Conservation (phyloP, 2,113 vertebrate species). For the Ia io region DNA sequence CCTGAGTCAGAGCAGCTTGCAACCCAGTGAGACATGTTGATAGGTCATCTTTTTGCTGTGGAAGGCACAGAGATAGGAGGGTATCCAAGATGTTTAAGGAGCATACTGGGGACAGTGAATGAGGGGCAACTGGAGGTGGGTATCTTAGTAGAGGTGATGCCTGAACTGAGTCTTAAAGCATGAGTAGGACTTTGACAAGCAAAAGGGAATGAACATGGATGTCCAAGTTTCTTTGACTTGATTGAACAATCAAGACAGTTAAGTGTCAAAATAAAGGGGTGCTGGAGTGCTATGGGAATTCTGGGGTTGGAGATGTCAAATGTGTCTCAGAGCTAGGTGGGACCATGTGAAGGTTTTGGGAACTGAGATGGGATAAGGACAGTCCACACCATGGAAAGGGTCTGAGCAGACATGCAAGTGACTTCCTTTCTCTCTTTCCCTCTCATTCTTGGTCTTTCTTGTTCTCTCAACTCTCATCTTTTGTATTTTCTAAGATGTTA, state of each 20-base stretch:
- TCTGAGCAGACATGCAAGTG: neutral
- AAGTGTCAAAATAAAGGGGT: neutral
- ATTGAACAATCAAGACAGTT: neutral
- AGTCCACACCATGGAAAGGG: neutral
- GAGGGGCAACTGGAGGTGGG: neutral
- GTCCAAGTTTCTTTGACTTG: neutral
- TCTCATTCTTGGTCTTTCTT: neutral
- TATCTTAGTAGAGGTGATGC: neutral
- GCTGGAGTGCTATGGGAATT: neutral
- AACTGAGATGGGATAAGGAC: neutral
- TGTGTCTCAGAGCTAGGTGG: neutral
- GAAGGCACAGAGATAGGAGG: neutral
- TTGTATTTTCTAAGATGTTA: neutral
- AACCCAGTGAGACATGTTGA: neutral
- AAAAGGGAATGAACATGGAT: neutral
- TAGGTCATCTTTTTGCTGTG: neutral
- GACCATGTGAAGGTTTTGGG: neutral
- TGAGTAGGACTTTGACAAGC: neutral
- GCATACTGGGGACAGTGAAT: neutral
- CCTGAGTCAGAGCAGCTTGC: neutral
- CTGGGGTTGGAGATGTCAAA: neutral
- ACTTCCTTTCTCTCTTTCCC: neutral
- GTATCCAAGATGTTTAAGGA: neutral
- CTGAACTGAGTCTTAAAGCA: neutral
- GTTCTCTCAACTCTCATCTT: neutral